Percentiles rank a stretch among this genome's conserved stretches.
Conservation (phyloP, 2,113 vertebrate species). For the Pelmatolapia mariae region DNA sequence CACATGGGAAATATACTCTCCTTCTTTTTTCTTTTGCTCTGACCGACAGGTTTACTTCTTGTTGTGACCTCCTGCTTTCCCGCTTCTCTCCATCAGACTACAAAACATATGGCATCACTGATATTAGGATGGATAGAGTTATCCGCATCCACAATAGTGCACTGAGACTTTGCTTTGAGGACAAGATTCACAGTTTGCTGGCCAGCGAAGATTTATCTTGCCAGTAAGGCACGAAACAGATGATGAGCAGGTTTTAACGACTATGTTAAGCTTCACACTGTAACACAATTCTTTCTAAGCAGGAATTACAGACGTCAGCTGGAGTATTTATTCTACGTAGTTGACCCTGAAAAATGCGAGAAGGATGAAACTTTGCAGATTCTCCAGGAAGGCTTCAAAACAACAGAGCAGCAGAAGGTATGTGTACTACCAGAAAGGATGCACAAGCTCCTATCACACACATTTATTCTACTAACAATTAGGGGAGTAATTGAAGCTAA, state of each 20-base stretch:
- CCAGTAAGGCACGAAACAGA: slow-evolving; percentile 48
- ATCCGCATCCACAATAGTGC: slow-evolving; percentile 79
- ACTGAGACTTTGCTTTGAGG: slow-evolving; percentile 78
- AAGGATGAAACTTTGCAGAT: slow-evolving; percentile 73
- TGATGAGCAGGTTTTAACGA: background rate
- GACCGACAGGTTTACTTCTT: slow-evolving; percentile 76
- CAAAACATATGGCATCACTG: slow-evolving; percentile 60
- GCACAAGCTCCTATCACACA: background rate
- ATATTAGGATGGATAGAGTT: slow-evolving; percentile 74
- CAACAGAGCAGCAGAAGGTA: slow-evolving; percentile 62
- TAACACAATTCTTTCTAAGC: background rate
- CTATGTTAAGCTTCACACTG: background rate
- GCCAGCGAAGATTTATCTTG: slow-evolving; percentile 50
- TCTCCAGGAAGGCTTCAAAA: slow-evolving; percentile 77
- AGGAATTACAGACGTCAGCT: slow-evolving; percentile 72
- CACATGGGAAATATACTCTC: background rate
- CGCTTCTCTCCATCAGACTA: slow-evolving; percentile 77
- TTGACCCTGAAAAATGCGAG: slow-evolving; percentile 67
- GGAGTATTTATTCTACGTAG: slow-evolving; percentile 79
- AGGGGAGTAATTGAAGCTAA: background rate
- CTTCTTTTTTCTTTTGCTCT: background rate
- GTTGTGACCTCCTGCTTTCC: slow-evolving; percentile 76
- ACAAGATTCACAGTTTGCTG: slow-evolving; percentile 75
- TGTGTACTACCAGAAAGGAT: background rate
- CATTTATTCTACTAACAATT: background rate